Conservation (phyloP, 2,113 vertebrate species). For the Crotalus tigris region DNA sequence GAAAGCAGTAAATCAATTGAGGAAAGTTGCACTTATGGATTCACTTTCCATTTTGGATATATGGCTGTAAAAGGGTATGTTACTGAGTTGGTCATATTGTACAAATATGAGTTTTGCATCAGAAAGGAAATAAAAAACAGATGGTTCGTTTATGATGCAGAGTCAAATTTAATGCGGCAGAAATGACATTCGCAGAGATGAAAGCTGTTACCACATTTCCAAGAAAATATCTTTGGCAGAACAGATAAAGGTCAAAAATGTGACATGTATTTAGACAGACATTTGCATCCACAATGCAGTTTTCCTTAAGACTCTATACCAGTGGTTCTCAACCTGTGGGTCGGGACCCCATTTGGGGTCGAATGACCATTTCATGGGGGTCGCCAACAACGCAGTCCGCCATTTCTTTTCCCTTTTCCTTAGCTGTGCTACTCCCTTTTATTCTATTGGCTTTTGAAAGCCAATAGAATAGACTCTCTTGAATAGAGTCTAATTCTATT, state of each 20-base stretch:
- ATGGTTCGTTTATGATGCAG: not conserved
- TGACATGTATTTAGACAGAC: not conserved
- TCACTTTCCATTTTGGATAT: not conserved
- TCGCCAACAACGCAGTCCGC: too few relatives aligned
- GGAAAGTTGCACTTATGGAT: not conserved
- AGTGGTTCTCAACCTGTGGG: too few relatives aligned
- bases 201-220: not conserved
- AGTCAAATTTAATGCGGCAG: not conserved
- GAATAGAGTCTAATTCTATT: too few relatives aligned
- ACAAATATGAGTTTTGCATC: conserved; percentile 5
- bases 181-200: not conserved
- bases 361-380: too few relatives aligned
- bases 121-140: conserved; percentile 16
- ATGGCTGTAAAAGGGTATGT: not conserved
- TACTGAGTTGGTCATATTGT: not conserved
- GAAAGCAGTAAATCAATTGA: not conserved
- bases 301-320: not conserved
- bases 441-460: too few relatives aligned
- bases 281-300: not conserved
- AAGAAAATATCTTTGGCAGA: not conserved
- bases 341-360: too few relatives aligned
- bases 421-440: too few relatives aligned
- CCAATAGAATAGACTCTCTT: too few relatives aligned
- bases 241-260: not conserved
- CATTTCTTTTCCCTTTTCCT: too few relatives aligned